Percentiles rank a stretch among this genome's conserved stretches.
Conservation (phyloP, 2,888 invertebrate genomes). For the Ellobium chinense region DNA sequence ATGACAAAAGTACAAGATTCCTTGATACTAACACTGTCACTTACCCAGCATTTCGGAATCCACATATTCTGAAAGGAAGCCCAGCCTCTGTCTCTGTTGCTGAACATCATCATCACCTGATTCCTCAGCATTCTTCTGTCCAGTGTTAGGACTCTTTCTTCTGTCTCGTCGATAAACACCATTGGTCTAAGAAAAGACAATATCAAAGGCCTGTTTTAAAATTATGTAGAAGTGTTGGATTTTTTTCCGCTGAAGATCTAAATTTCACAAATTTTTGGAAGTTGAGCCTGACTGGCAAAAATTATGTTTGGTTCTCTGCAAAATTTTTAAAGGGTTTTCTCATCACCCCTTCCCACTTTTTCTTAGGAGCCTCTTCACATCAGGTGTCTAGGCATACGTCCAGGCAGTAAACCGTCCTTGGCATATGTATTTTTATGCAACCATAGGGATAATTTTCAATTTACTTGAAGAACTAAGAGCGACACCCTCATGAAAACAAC, state of each 20-base stretch:
- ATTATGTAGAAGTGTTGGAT: not conserved
- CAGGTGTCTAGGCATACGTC: too few species aligned
- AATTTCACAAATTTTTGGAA: not conserved
- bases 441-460: too few species aligned
- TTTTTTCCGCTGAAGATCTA: not conserved
- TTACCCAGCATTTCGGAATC: constrained; percentile 68
- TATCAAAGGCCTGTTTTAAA: not conserved
- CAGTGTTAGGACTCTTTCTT: not conserved
- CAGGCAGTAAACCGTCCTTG: too few species aligned
- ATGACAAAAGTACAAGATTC: too few species aligned
- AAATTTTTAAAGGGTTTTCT: too few species aligned
- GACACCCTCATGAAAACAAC: too few species aligned
- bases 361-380: too few species aligned
- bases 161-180: not conserved
- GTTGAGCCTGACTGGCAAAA: not conserved
- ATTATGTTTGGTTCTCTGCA: not conserved
- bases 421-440: too few species aligned
- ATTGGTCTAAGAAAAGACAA: constrained; percentile 18
- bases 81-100: not conserved
- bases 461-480: too few species aligned
- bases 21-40: too few species aligned
- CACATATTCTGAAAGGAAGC: constrained; percentile 45
- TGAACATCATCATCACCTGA: not conserved
- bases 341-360: too few species aligned
- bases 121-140: not conserved